These are phyloP conservation scores for Nycticryphes semicollaris DNA, from an alignment of 2,113 vertebrate genomes.

Conservation along the genomic window DNA sequence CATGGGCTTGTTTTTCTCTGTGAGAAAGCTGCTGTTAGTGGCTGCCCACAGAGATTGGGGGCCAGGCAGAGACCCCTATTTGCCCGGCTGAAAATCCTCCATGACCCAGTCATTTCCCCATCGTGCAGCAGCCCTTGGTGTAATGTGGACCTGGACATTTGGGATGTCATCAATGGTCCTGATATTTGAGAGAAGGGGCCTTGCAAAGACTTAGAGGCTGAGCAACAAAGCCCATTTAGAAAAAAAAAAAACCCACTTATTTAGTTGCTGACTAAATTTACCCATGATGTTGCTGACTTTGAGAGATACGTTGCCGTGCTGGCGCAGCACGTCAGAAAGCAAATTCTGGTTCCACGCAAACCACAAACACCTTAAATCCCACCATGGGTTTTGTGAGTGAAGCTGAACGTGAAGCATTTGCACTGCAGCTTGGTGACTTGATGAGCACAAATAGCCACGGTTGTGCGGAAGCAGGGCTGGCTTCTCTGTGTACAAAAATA, in stretches of 20 bases:
- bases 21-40: background rate
- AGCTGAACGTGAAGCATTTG: conserved; percentile 8
- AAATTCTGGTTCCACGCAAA: background rate
- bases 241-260: background rate
- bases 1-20: background rate
- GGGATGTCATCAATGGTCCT: background rate
- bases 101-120: background rate
- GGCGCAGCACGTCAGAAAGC: background rate
- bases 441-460: conserved; percentile 24
- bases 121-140: background rate
- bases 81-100: background rate
- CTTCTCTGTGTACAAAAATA: background rate
- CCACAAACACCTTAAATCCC: background rate
- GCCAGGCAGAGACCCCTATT: background rate
- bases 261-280: background rate
- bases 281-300: background rate
- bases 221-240: background rate
- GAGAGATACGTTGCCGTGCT: background rate
- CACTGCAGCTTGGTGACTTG: background rate
- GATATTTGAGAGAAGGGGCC: background rate
- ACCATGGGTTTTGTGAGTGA: background rate
- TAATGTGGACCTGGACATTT: rapidly evolving
- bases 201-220: background rate
- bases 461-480: conserved; percentile 1
- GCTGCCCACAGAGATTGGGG: background rate